Base-by-base conservation (phyloP, 2,888 invertebrate species). In the Cataglyphis cursor region DNA sequence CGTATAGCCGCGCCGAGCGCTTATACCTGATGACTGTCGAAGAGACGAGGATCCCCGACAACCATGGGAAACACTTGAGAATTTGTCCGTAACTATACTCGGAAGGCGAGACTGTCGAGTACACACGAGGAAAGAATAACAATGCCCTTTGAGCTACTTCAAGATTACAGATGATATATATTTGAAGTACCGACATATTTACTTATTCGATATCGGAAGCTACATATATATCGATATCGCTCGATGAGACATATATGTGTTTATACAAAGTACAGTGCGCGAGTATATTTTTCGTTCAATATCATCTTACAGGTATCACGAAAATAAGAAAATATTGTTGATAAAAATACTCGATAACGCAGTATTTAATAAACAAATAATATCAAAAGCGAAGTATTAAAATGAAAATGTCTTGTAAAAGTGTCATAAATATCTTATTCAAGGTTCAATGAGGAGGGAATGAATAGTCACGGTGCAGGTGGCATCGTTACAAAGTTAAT, bases 21-120 rank as follows among this genome's bases (percentile, higher is more conserved):
- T 64, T 44, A 48, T 89, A 90, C 85, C 86, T 86, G 85, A 87
- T 35, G 81, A 84, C 82, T 62, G 86, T 81, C 74, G 54, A 68
- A 84, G 82, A 66, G 83, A 80, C 64, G 85, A 62, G 83, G 84
- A 88, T 92, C 93, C 91, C 93, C 91, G 91, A 92, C 90, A 90
- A 88, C 89, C 94, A 93, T 94, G 94, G 94, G 94, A 94, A 94
- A 92, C 92, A 93, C 93, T 94, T 90, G 90, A 92, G 83, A 89
- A 85, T 84, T 88, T 88, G 89, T 84, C 86, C 89, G 85, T 86
- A 74, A 84, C 84, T 80, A 83, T 80, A 83, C 88, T 88, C 90
- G 87, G 82, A 86, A 51, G 65, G 74, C 81, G 72, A 57, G 74
- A 85, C 85, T 70, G 18, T 85, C 73, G 61, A 54, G 31, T 41